A percentile compares a stretch with the other conserved stretches of the same genome.
phyloP scores from a whole-genome alignment of 1,140 invertebrate species.

The Philaenus spumarius region DNA sequence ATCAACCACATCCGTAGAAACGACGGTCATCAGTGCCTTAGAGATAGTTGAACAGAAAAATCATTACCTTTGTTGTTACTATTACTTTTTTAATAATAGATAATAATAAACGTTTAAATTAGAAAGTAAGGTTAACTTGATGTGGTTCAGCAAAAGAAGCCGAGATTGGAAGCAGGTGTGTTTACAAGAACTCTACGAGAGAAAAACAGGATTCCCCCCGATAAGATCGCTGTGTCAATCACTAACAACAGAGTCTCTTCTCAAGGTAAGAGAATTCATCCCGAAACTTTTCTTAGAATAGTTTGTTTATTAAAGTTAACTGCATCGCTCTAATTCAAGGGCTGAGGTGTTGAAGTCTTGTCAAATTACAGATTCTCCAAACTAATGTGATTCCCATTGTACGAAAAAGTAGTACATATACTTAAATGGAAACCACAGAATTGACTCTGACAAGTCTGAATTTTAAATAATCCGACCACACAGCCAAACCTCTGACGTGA shows the following conservation, averaged over 20 bases:
- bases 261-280: conserved; percentile 5
- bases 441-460: no score
- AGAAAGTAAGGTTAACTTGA: no score
- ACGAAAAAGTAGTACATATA: not conserved
- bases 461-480: no score
- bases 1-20: no score
- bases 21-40: no score
- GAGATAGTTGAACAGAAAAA: no score
- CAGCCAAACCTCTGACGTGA: no score
- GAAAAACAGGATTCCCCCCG: not conserved
- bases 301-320: not conserved
- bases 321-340: no score
- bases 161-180: not conserved
- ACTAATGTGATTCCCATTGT: not conserved
- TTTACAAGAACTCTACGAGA: not conserved
- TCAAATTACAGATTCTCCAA: not conserved
- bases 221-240: conserved; percentile 4
- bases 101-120: no score
- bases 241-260: not conserved
- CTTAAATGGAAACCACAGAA: not conserved
- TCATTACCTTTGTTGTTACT: no score
- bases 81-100: no score
- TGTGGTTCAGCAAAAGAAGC: no score
- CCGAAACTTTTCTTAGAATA: not conserved
- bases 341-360: not conserved